Evolutionary conservation across 1,140 invertebrate genomes (phyloP).

Genomic region (Tribolium madens): DNA sequence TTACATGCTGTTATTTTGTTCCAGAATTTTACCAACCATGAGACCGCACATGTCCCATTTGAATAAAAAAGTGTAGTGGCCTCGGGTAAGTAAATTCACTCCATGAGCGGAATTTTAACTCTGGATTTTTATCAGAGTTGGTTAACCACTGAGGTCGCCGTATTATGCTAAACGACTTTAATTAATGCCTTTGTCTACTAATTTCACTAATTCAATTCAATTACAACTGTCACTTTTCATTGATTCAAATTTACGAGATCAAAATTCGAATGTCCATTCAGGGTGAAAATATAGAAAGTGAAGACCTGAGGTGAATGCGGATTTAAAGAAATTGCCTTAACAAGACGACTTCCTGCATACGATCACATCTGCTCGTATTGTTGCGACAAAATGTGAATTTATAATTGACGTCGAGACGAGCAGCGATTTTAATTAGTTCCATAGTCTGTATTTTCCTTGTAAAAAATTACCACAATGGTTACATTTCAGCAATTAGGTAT

Average conservation of each 20-base stretch:
- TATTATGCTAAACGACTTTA: slow-evolving; percentile 14
- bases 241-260: background rate
- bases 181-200: background rate
- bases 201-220: slow-evolving; percentile 23
- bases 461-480: background rate
- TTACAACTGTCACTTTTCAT: slow-evolving; percentile 18
- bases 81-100: slow-evolving; percentile 20
- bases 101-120: slow-evolving; percentile 11
- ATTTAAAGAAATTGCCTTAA: slow-evolving; percentile 19
- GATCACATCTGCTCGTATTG: background rate
- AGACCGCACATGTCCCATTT: background rate
- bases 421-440: background rate
- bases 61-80: slow-evolving; percentile 32
- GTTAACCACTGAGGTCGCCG: slow-evolving; percentile 11
- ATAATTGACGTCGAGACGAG: slow-evolving; percentile 7
- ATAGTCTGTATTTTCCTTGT: background rate
- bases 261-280: background rate
- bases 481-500: background rate
- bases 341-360: slow-evolving; percentile 1
- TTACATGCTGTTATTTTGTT: background rate
- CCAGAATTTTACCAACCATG: slow-evolving; percentile 6
- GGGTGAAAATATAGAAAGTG: slow-evolving; percentile 26
- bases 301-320: slow-evolving; percentile 16
- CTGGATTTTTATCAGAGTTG: background rate
- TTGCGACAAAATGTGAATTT: slow-evolving; percentile 31